These are phyloP conservation scores for Drosophila algonquin DNA, from an alignment of 2,888 invertebrate species.

Conservation along the genomic window DNA sequence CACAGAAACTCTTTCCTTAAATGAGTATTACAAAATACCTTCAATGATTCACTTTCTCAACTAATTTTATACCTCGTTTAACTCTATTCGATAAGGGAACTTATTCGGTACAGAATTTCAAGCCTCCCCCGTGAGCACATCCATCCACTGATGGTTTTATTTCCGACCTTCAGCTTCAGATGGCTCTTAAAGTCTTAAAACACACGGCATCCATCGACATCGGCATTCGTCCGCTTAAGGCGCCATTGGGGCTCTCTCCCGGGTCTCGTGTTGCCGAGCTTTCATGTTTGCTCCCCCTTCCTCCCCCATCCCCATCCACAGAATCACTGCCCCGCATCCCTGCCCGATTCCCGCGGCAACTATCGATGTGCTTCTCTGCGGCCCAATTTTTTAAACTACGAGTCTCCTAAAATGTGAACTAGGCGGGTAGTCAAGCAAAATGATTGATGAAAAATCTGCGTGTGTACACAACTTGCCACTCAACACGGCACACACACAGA, in stretches of 20 bases:
- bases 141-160: neutral
- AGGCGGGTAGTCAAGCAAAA: conserved; percentile 52
- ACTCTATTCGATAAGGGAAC: neutral
- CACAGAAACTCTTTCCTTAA: neutral
- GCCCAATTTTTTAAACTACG: conserved; percentile 51
- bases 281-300: neutral
- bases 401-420: conserved; percentile 45
- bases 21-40: neutral
- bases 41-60: neutral
- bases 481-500: conserved; percentile 40
- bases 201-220: neutral
- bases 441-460: conserved; percentile 68
- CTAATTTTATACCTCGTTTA: no score
- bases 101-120: neutral
- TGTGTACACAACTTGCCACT: conserved; percentile 65
- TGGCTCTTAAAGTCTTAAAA: conserved; percentile 23
- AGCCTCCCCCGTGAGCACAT: neutral
- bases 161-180: conserved; percentile 13
- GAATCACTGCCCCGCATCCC: neutral
- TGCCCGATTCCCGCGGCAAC: conserved; percentile 1
- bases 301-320: neutral
- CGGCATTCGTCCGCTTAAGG: conserved; percentile 14
- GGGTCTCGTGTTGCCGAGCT: conserved; percentile 24
- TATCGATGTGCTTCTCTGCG: conserved; percentile 40
- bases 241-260: conserved; percentile 20